Base-by-base conservation (phyloP, 2,888 invertebrate species). In the Pyrrhosoma nymphula region DNA sequence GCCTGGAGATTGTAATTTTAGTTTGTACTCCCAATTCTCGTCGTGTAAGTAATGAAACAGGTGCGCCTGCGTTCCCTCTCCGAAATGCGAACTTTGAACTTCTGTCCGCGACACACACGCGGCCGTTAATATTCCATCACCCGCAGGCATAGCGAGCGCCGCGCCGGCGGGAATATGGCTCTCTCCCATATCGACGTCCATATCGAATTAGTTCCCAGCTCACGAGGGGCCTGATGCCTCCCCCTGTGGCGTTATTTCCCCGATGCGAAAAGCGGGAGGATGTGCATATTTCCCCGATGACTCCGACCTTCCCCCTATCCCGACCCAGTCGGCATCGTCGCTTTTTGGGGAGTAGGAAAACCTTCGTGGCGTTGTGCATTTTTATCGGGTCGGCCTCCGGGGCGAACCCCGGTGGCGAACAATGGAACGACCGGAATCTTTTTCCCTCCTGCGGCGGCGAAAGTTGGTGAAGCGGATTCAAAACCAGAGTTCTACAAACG, bases 71-170 rank as follows among this genome's bases (percentile, higher is more conserved):
- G 10, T 69, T 26, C 4, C 26, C n/a, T 10, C 69, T 20, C 69
- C 23, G 69, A 26, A 69, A 69, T 69, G 26, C 26, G n/a, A 60
- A 69, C 20, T 69, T 69, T 26, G 69, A 69, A 60, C 60, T 60
- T 14, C 18, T 60, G 60, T 60, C 60, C 60, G 60, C 60, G 60
- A 14, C 26, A 14, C 20, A 20, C 60, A n/a, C 26, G 4, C 12
- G 69, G 69, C 69, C 69, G 18, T 69, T 69, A 69, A 69, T 69
- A 69, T 69, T 69, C 69, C 69, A 69, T 69, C 69, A n/a, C 26
- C 12, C 69, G 23, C 69, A 23, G 60, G 18, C 60, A 2, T 14
- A 60, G 60, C 16, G 60, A 2, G 2, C 47, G 69, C 69, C 0
- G 69, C 69, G n/a, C 8, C 69, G 20, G 60, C 16, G 60, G 60